Conservation (phyloP, 2,888 invertebrate species). For the Cerceris rybyensis region DNA sequence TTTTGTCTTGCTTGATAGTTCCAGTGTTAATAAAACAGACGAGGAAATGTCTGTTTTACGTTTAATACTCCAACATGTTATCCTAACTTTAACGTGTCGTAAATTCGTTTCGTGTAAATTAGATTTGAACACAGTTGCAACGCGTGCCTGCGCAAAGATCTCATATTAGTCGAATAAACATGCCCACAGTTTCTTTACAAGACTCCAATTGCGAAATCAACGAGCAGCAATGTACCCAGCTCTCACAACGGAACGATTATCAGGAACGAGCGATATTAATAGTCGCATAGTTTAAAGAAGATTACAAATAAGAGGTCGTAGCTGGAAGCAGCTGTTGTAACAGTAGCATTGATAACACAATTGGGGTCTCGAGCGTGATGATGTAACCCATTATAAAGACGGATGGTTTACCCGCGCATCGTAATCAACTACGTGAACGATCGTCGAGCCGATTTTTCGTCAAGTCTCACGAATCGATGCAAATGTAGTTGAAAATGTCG, state of each 20-base stretch:
- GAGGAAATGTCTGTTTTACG: too few species aligned
- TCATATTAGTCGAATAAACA: background rate
- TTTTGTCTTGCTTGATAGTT: too few species aligned
- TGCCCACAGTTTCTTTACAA: background rate
- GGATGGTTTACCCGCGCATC: background rate
- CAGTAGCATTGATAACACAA: constrained; percentile 54
- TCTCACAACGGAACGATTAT: constrained; percentile 33
- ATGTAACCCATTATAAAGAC: constrained; percentile 6
- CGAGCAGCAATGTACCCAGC: constrained; percentile 6
- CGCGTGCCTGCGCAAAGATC: background rate
- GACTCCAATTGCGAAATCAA: constrained; percentile 29
- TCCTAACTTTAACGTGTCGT: background rate
- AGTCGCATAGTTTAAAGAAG: constrained; percentile 34
- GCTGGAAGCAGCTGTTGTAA: constrained; percentile 53
- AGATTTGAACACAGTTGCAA: background rate
- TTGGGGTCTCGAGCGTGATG: constrained; percentile 51
- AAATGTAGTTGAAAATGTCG: background rate
- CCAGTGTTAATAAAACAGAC: too few species aligned
- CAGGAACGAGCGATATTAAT: constrained; percentile 17
- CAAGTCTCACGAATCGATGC: background rate
- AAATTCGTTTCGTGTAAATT: background rate
- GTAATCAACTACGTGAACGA: background rate
- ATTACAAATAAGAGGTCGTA: constrained; percentile 44
- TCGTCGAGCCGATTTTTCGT: background rate
- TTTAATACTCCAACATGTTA: too few species aligned